Base-by-base conservation (phyloP, 2,888 invertebrate species). In the Camptogramma bilineatum region DNA sequence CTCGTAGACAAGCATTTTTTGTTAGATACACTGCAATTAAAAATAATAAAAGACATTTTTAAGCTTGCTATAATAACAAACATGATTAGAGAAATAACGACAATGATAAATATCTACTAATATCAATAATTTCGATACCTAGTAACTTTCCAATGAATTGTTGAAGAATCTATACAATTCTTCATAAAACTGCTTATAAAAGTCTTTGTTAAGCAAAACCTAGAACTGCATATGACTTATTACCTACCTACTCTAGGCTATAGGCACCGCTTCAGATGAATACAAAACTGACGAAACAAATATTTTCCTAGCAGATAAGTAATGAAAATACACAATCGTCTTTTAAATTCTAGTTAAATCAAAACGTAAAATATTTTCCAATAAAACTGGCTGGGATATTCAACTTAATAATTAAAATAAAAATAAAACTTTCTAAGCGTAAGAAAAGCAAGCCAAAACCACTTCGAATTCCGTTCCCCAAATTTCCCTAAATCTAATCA, bases 231-330 rank as follows among this genome's bases (percentile, higher is more conserved):
- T 51, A 51, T 16, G 42, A 55, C 55, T 52, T 52, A n/a, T n/a
- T n/a, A 62, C 13, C 18, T 52, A 63, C 52, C 56, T 64, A 65
- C 9, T 17, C 39, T 42, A 64, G 42, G 31, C 44, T 52, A 61
- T 21, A 50, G 60, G 62, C 72, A 73, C 62, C 55, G 57, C 52
- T 69, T 67, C 64, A 71, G 67, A 28, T 13, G 28, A 50, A 44
- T 0, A 42, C n/a, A 16, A 42, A 42, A 42, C n/a, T 16, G 7
- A 0, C 16, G 16, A 42, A 42, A 42, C 7, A 4, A n/a, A 10
- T 4, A 42, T 42, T 31, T 28, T 28, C 28, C 39, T 10, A 10
- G 10, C 10, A 13, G 7, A 24, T n/a, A n/a, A n/a, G n/a, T n/a
- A 53, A 34, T 21, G 13, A 24, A 54, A 48, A 28, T 21, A 16